A percentile compares a stretch with the other conserved stretches of the same genome.
Evolutionary conservation across 2,113 vertebrate species (phyloP).

Genomic region (Globicephala melas): DNA sequence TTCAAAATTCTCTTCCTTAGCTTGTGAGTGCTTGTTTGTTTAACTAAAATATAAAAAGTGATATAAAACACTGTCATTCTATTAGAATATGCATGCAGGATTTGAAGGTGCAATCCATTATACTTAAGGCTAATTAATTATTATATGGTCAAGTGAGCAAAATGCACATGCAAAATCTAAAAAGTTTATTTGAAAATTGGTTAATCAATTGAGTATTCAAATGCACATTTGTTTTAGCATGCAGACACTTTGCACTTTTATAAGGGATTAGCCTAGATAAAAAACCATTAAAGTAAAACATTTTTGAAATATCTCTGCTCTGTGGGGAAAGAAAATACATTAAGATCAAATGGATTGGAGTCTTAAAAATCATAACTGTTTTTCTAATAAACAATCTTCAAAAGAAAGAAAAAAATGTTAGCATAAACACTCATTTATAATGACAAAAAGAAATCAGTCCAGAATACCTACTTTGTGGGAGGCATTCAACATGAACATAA

Average conservation of each 20-base stretch:
- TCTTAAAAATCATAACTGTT: constrained; percentile 50
- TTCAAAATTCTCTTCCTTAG: not conserved
- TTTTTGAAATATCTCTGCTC: constrained; percentile 62
- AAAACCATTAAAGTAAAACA: constrained; percentile 59
- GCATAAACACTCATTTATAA: not conserved
- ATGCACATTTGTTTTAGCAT: constrained; percentile 73
- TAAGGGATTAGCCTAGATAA: constrained; percentile 57
- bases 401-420: constrained; percentile 43
- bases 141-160: constrained; percentile 84
- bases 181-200: constrained; percentile 82
- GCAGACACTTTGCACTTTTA: constrained; percentile 70
- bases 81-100: constrained; percentile 74
- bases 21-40: constrained; percentile 52
- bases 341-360: constrained; percentile 62
- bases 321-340: constrained; percentile 50
- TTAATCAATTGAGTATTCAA: constrained; percentile 79
- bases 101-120: constrained; percentile 80
- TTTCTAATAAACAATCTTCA: constrained; percentile 36
- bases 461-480: not conserved
- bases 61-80: constrained; percentile 72
- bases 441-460: constrained; percentile 7
- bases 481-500: not conserved
- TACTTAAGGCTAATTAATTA: constrained; percentile 87
- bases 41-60: constrained; percentile 67
- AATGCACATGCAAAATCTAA: constrained; percentile 78